phyloP scores from a whole-genome alignment of 2,888 invertebrate genomes.

The Ctenicera cuprea region DNA sequence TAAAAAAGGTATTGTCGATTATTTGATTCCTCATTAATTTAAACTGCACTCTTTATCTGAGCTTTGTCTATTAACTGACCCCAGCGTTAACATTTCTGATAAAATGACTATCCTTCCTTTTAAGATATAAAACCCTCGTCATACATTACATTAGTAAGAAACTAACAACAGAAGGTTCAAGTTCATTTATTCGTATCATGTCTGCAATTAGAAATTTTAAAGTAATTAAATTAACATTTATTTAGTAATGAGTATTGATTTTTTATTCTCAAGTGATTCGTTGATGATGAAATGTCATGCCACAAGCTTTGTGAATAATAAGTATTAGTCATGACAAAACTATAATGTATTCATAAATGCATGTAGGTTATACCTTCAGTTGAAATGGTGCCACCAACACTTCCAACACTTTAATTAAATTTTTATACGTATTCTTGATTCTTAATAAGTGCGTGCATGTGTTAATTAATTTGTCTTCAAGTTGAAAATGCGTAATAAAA shows the following conservation, averaged over 20 bases:
- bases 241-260: slow-evolving; percentile 33
- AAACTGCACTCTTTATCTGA: too few relatives aligned
- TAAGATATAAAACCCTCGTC: too few relatives aligned
- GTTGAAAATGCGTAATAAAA: slow-evolving; percentile 21
- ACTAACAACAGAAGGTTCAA: too few relatives aligned
- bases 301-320: slow-evolving; percentile 44
- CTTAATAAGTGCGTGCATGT: background rate
- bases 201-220: background rate
- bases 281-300: slow-evolving; percentile 32
- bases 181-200: background rate
- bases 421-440: slow-evolving; percentile 11
- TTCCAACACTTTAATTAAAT: slow-evolving; percentile 19
- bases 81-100: too few relatives aligned
- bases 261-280: slow-evolving; percentile 20
- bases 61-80: too few relatives aligned
- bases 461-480: background rate
- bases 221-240: slow-evolving; percentile 28
- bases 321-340: slow-evolving; percentile 44
- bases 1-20: too few relatives aligned
- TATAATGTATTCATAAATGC: slow-evolving; percentile 33
- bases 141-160: too few relatives aligned
- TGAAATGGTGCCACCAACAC: background rate
- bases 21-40: too few relatives aligned
- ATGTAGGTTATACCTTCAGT: slow-evolving; percentile 22
- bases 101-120: too few relatives aligned